These are phyloP conservation scores for Osmerus eperlanus DNA, from an alignment of 2,113 vertebrate genomes.

Conservation along the genomic window DNA sequence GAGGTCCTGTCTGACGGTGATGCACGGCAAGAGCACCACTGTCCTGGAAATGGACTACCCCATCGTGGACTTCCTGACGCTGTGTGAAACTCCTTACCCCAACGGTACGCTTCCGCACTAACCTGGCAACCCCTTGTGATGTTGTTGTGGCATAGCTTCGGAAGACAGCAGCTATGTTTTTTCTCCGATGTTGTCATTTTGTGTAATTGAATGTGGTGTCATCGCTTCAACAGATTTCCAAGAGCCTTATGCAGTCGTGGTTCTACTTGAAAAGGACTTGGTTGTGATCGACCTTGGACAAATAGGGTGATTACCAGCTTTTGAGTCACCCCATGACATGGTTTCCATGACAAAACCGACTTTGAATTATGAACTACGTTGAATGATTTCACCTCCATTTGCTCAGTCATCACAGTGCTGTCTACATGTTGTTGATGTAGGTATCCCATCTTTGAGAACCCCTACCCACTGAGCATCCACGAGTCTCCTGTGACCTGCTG, in stretches of 20 bases:
- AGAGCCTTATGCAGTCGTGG: slow-evolving; percentile 95
- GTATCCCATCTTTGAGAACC: slow-evolving; percentile 75
- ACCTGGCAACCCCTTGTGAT: too few relatives aligned
- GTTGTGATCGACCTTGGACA: slow-evolving; percentile 97
- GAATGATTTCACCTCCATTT: neutral
- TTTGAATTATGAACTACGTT: neutral
- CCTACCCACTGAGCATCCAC: slow-evolving; percentile 72
- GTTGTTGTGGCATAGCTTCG: too few relatives aligned
- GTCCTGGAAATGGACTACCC: slow-evolving; percentile 99
- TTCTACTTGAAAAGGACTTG: slow-evolving; percentile 95
- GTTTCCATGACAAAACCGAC: neutral
- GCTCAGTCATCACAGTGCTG: neutral
- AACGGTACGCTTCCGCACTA: slow-evolving; percentile 77
- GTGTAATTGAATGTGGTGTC: neutral
- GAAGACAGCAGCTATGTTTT: too few relatives aligned
- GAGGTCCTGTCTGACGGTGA: slow-evolving; percentile 95
- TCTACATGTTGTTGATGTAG: slow-evolving; percentile 41
- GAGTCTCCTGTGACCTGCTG: slow-evolving; percentile 87
- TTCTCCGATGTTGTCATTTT: neutral
- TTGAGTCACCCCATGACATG: slow-evolving; percentile 5
- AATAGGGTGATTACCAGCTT: slow-evolving; percentile 79
- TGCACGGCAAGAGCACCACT: slow-evolving; percentile 96
- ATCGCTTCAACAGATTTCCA: slow-evolving; percentile 81
- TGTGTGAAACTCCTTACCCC: slow-evolving; percentile 97
- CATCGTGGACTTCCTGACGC: slow-evolving; percentile 94